phyloP scores from a whole-genome alignment of 2,113 vertebrate genomes.

The Menidia beryllina region DNA sequence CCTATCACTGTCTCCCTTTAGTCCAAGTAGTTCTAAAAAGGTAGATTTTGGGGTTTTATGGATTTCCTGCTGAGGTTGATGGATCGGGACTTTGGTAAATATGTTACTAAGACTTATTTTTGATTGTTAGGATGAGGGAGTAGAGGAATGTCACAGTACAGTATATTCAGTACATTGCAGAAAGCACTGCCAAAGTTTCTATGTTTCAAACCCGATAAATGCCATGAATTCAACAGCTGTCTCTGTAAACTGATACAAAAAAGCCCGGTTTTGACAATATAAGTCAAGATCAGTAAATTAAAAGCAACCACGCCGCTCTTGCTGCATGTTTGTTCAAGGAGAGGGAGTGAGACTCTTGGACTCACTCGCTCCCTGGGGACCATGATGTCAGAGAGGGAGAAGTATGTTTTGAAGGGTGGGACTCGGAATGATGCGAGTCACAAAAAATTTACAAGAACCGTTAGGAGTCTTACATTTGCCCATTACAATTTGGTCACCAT shows the following conservation, averaged over 20 bases:
- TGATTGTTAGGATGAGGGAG: too few species aligned
- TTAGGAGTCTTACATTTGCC: conserved; percentile 44
- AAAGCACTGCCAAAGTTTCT: neutral
- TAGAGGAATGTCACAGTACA: too few species aligned
- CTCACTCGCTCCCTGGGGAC: conserved; percentile 54
- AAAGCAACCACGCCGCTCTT: neutral
- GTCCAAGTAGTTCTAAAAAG: too few species aligned
- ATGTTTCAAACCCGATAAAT: neutral
- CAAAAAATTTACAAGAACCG: conserved; percentile 77
- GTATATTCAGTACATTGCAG: too few species aligned
- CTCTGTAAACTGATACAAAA: neutral
- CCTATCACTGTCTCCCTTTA: too few species aligned
- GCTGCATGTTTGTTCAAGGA: conserved; percentile 15
- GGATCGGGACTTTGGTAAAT: too few species aligned
- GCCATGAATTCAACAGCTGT: neutral
- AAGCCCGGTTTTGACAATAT: neutral
- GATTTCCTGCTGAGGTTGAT: too few species aligned
- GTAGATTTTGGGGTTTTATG: too few species aligned
- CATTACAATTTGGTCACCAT: conserved; percentile 56
- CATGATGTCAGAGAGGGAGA: conserved; percentile 70
- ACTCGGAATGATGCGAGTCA: conserved; percentile 72
- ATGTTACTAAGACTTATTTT: too few species aligned
- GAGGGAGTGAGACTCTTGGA: conserved; percentile 29
- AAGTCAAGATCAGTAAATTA: neutral
- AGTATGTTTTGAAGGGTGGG: conserved; percentile 78